Percentiles rank a stretch among this genome's conserved stretches.
phyloP scores from a whole-genome alignment of 2,888 invertebrate species.

The Synanthedon myopaeformis region DNA sequence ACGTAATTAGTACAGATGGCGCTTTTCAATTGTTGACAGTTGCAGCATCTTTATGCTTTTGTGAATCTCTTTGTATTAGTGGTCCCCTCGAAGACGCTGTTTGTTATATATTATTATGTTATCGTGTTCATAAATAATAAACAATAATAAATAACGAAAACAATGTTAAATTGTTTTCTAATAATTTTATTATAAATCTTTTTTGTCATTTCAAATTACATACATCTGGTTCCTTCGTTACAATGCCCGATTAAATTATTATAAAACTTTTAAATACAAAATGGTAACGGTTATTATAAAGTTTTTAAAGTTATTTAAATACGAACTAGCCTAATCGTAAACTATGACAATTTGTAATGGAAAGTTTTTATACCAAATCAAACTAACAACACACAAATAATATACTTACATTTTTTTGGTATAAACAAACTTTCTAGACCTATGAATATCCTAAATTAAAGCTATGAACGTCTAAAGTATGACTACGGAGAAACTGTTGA shows the following conservation, averaged over 20 bases:
- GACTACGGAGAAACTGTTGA: constrained; percentile 53
- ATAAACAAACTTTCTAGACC: constrained; percentile 52
- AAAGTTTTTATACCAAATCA: constrained; percentile 60
- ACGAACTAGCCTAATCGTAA: constrained; percentile 39
- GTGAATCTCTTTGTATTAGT: too few species aligned
- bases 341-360: constrained; percentile 57
- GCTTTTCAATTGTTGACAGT: too few species aligned
- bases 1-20: too few species aligned
- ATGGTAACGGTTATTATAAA: constrained; percentile 51
- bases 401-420: constrained; percentile 55
- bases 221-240: constrained; percentile 25
- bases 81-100: background rate
- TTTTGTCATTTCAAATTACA: constrained; percentile 33
- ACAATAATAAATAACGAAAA: background rate
- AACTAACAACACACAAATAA: constrained; percentile 49
- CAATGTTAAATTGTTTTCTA: background rate
- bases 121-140: constrained; percentile 1
- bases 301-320: constrained; percentile 34
- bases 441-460: constrained; percentile 51
- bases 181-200: constrained; percentile 50
- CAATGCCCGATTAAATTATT: constrained; percentile 29
- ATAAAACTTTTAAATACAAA: constrained; percentile 35
- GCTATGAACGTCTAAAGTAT: constrained; percentile 60
- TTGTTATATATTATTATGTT: constrained; percentile 1
- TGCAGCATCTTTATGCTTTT: too few species aligned